Percentiles rank a stretch among this genome's conserved stretches.
Evolutionary conservation across 2,113 vertebrate species (phyloP).

Genomic region (Henicopernis longicauda): DNA sequence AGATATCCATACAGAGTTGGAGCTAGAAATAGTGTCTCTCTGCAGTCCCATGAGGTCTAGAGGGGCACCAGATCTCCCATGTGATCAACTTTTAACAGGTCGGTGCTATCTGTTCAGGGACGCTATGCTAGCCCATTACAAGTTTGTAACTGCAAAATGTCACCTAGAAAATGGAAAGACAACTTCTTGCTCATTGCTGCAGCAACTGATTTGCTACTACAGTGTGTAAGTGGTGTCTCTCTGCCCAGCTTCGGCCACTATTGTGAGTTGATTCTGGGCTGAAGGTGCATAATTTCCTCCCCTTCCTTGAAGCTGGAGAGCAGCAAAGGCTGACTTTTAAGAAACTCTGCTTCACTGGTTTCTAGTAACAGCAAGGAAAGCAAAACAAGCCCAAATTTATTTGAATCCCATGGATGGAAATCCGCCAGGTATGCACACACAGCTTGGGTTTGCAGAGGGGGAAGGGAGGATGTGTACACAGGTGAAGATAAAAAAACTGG

Average conservation of each 20-base stretch:
- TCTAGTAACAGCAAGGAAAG: constrained; percentile 2
- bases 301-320: neutral
- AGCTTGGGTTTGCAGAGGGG: neutral
- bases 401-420: neutral
- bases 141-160: neutral
- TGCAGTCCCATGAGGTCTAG: neutral
- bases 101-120: neutral
- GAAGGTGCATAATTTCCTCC: neutral
- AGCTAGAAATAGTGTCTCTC: neutral
- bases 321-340: neutral
- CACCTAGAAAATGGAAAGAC: neutral
- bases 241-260: neutral
- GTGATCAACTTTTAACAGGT: neutral
- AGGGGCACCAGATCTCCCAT: neutral
- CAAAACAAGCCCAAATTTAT: neutral
- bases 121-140: neutral
- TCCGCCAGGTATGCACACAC: neutral
- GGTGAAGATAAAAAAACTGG: constrained; percentile 18
- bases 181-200: neutral
- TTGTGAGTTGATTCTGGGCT: neutral
- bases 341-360: neutral
- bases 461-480: neutral
- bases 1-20: rapidly evolving
- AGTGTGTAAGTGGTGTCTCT: neutral
- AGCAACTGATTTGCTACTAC: neutral